Evolutionary conservation across 2,888 invertebrate species (phyloP), one percentile per base, ranked within the genome.

Genomic region (Ochropleura leucogaster): DNA sequence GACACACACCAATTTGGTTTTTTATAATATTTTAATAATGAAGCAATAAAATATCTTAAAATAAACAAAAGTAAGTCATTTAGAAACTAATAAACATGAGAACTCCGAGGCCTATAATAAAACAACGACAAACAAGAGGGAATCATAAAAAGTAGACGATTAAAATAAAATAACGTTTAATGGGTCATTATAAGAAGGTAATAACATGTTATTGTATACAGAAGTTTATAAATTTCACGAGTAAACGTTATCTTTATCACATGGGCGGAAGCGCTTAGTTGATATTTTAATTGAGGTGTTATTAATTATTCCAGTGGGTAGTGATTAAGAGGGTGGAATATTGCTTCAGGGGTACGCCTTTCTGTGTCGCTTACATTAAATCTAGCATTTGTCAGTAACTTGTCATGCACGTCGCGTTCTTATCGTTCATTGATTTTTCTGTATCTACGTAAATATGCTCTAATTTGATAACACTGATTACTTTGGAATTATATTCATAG

Each of bases 251-350:
- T 89, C 90, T 93, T 90, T 90, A 92, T 93, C 92, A 91, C 84
- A 92, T 91, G 91, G 91, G 92, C 92, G 93, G 93, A 93, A 93
- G 91, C 90, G 90, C 90, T 92, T 92, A 91, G 93, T 93, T 93
- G 94, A 95, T 95, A 93, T 94, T 95, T 94, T 95, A 95, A 95
- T 95, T 94, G 93, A 94, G 92, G 92, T 92, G 94, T 94, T 94
- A 95, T 95, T 95, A 95, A 95, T 95, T 95, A 95, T 94, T 93
- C 90, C 91, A 88, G 88, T 90, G 92, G 90, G 93, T 93, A 92
- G 93, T 93, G 92, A 94, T 95, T 94, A 94, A 94, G 92, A 93
- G 94, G 95, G 95, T 94, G 94, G 94, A 93, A 93, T 94, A 93
- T 94, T 93, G 89, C 89, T 86, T 85, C 74, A 86, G 90, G 88